Conservation (phyloP, 2,113 vertebrate genomes). For the Tachysurus fulvidraco region DNA sequence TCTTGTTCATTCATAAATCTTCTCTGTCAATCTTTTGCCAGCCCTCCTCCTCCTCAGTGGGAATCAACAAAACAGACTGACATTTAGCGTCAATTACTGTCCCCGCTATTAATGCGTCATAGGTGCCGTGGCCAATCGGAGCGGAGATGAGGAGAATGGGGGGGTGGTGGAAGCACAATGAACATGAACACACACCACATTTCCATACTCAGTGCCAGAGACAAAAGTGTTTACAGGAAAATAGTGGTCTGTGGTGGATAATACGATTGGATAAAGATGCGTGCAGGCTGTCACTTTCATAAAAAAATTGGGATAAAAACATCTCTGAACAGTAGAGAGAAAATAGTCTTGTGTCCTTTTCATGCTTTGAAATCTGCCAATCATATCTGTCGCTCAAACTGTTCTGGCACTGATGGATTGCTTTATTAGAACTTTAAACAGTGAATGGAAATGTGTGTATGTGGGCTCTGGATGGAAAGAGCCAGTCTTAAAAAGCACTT, state of each 20-base stretch:
- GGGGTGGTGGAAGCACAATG: background rate
- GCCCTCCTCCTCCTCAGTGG: conserved; percentile 3
- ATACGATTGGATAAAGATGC: conserved; percentile 21
- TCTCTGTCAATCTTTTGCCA: conserved; percentile 21
- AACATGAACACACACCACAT: background rate
- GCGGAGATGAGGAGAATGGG: background rate
- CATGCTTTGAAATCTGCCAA: conserved; percentile 5
- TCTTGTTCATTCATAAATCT: conserved; percentile 42
- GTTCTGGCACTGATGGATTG: background rate
- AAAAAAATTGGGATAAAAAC: background rate
- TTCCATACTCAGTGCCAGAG: background rate
- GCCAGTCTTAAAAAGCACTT: background rate
- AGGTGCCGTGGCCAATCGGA: background rate
- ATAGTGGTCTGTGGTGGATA: background rate
- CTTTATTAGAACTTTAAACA: background rate
- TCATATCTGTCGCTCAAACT: conserved; percentile 4
- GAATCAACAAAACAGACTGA: conserved; percentile 1
- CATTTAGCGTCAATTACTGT: conserved; percentile 39
- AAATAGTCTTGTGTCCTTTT: conserved; percentile 18
- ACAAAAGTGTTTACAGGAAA: conserved; percentile 33
- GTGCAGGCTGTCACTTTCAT: conserved; percentile 15
- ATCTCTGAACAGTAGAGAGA: background rate
- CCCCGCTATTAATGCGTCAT: background rate
- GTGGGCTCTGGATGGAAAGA: background rate
- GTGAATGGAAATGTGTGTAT: background rate